Conservation (phyloP, 2,113 vertebrate species). For the Australoheros scitulus region DNA sequence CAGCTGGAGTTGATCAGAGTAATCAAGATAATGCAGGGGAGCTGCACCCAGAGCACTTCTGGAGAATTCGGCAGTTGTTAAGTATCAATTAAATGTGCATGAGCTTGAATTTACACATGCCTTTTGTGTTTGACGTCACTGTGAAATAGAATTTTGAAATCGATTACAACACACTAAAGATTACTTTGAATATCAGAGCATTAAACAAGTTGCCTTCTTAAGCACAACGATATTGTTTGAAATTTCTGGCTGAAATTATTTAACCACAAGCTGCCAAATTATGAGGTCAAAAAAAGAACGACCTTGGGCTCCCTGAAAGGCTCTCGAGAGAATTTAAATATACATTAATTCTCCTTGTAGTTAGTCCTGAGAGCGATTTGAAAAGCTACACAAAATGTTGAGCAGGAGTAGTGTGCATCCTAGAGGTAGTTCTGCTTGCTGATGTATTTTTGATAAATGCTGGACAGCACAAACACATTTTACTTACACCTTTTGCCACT, state of each 20-base stretch:
- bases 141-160: neutral
- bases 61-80: neutral
- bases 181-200: neutral
- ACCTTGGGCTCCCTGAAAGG: neutral
- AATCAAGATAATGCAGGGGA: neutral
- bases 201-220: neutral
- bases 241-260: neutral
- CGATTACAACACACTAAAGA: neutral
- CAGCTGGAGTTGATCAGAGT: slow-evolving; percentile 17
- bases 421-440: neutral
- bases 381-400: too few species aligned
- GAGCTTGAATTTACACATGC: neutral
- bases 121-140: neutral
- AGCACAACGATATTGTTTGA: neutral
- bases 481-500: neutral
- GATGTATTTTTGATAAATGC: neutral
- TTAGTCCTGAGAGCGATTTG: neutral
- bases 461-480: neutral
- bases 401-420: neutral
- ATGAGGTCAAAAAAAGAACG: neutral
- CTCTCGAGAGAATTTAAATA: neutral
- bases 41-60: slow-evolving; percentile 13
- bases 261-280: neutral
- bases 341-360: neutral
- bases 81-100: neutral